Evolutionary conservation across 2,888 invertebrate genomes (phyloP), one percentile per base, ranked within the genome.

Genomic region (Drosophila eohydei): DNA sequence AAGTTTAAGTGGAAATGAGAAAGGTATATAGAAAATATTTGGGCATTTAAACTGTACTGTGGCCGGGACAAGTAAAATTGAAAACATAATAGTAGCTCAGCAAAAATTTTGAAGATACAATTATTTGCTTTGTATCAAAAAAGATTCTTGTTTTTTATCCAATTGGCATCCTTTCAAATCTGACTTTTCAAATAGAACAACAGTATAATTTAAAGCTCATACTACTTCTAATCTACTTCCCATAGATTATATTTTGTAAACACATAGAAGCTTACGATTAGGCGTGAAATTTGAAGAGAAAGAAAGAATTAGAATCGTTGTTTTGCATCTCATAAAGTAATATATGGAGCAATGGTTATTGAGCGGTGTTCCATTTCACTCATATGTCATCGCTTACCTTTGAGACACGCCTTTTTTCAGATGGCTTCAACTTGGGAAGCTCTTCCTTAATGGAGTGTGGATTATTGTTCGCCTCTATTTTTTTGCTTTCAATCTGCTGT

Each of bases 351-450:
- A 16, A 43, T n/a, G 21, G n/a, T 26, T 30, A 16, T 38, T 11
- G 41, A 43, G 51, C 34, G 40, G n/a, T 26, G 11, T 30, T 28
- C 46, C 34, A n/a, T 41, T 40, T 2, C 11, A 28, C 21, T 36
- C 14, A 32, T 34, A 30, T 11, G n/a, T 55, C 61, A 58, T 67
- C 46, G 66, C 90, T 92, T 89, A 92, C 92, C 92, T 92, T 92
- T 66, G 89, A 67, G 44, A 80, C 62, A 38, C 81, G 85, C 34
- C 90, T 83, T 64, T 88, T 87, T 28, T 94, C 94, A 46, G 94
- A 93, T 63, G 94, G 92, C 88, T 94, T 95, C 30, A 95, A 93
- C 93, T 94, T 94, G 86, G 95, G 95, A 91, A 94, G 93, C 91
- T 94, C 94, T 92, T 94, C 95, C 88, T 94, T 93, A 54, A 90